These are phyloP conservation scores for Pogonognathellus flavescens DNA, from an alignment of 1,140 invertebrate species.

Conservation along the genomic window DNA sequence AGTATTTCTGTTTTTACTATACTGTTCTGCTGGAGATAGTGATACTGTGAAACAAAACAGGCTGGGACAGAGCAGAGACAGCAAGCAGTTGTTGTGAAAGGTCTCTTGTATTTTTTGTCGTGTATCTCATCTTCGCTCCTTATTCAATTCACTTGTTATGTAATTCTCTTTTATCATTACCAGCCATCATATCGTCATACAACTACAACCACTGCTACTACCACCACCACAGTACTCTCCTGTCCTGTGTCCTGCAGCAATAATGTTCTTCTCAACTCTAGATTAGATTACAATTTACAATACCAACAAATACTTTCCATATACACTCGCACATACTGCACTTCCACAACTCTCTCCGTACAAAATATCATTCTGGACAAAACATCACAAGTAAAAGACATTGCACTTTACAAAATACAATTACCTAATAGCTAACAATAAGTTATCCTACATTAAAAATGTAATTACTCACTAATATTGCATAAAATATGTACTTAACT, in stretches of 20 bases:
- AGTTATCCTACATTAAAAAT: too few relatives aligned
- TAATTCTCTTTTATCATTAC: conserved; percentile 36
- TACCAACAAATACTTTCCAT: neutral
- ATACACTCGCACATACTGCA: too few relatives aligned
- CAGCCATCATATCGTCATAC: conserved; percentile 54
- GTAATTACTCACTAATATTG: too few relatives aligned
- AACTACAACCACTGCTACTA: conserved; percentile 35
- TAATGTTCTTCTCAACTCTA: conserved; percentile 39
- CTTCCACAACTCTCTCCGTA: too few relatives aligned
- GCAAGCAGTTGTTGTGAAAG: conserved; percentile 44
- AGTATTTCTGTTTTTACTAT: neutral
- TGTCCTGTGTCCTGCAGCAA: neutral
- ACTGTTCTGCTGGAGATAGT: neutral
- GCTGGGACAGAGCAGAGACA: conserved; percentile 2
- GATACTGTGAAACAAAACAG: neutral
- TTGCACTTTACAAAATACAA: too few relatives aligned
- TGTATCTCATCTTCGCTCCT: neutral
- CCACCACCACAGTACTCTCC: too few relatives aligned
- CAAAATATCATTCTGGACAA: too few relatives aligned
- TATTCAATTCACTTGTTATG: conserved; percentile 46
- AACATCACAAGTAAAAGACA: too few relatives aligned
- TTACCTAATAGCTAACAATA: too few relatives aligned
- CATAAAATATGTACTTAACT: too few relatives aligned
- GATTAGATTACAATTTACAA: conserved; percentile 38
- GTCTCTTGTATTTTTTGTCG: conserved; percentile 36